Base-by-base conservation (phyloP, 2,888 invertebrate species). In the Drosophila dives region DNA sequence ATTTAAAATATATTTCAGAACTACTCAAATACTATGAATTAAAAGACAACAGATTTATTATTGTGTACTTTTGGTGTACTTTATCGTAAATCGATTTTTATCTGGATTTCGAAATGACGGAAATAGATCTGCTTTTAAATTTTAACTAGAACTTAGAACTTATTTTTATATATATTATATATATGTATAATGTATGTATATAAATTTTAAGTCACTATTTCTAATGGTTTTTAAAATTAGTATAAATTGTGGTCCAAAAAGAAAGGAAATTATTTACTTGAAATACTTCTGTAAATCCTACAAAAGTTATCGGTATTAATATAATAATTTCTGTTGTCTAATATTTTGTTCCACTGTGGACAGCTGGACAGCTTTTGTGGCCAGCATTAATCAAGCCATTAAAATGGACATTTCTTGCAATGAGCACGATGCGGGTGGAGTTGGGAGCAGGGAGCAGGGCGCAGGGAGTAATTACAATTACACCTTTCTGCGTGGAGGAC, bases 311-410 rank as follows among this genome's bases (percentile, higher is more conserved):
- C 26, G 10, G 10, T 8, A 45, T 17, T 49, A 11, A 3, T 17
- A 15, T 7, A 2, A 29, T 29, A 17, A 5, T 49, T 15, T 1
- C 23, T 15, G 3, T 8, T 38, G 5, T 8, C 20, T 23, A 20
- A 58, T 36, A 12, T 3, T 32, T 40, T 20, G 56, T 0, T 1
- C 63, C 87, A 83, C 70, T 72, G 85, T 89, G 26, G 54, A 15
- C 56, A 65, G 82, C 67, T 75, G 81, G 75, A 69, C 70, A 81
- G 82, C 68, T 86, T 78, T 86, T 78, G 72, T 70, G 64, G 69
- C 89, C 72, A 68, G 77, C 89, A 86, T 90, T 90, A 86, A 86
- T 86, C 86, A 86, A 86, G 90, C 84, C 81, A 86, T 89, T 86
- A 90, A 86, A 86, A 90, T 89, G 89, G 75, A 81, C 89, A 86